phyloP scores from a whole-genome alignment of 2,797 vertebrate genomes.

The Mycteria americana region DNA sequence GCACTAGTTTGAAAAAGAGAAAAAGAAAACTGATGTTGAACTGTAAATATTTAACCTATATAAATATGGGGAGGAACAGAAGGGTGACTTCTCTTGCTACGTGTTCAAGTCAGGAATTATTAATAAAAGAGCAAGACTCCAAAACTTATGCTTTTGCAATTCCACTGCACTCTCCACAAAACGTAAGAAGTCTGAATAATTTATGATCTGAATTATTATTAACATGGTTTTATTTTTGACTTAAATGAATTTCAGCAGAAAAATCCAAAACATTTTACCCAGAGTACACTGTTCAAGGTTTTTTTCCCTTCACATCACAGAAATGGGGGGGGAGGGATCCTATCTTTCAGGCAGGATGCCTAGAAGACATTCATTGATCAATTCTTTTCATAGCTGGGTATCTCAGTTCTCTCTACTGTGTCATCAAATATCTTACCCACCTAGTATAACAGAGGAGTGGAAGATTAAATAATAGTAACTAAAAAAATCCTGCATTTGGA shows the following conservation, averaged over 20 bases:
- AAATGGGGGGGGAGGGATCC: background rate
- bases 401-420: background rate
- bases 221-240: background rate
- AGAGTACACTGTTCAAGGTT: background rate
- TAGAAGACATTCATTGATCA: background rate
- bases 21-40: background rate
- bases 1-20: background rate
- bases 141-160: background rate
- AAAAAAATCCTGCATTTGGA: background rate
- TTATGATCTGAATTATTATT: constrained; percentile 25
- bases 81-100: background rate
- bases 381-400: background rate
- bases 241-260: background rate
- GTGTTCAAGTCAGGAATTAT: background rate
- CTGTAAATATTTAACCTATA: background rate
- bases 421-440: background rate
- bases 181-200: background rate
- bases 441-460: accelerated
- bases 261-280: background rate
- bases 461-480: background rate
- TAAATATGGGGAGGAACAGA: background rate
- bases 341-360: background rate
- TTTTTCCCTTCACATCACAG: background rate
- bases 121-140: background rate
- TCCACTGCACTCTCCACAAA: background rate